Evolutionary conservation across 2,797 vertebrate genomes (phyloP).

Genomic region (Prunella strophiata): DNA sequence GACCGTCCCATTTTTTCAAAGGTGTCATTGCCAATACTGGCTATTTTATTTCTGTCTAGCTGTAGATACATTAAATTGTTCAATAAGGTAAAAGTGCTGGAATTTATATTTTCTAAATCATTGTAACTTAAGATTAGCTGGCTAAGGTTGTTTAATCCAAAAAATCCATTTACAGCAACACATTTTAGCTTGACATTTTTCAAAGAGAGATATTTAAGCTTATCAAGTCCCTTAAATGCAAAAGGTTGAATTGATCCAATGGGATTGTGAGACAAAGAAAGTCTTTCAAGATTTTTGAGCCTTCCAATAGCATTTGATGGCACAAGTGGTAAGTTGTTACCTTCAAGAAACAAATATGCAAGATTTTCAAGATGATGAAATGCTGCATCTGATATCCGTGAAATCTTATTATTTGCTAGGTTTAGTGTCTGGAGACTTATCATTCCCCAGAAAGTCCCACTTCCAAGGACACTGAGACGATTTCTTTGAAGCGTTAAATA

Average conservation of each 20-base stretch:
- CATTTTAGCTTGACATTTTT: conserved; percentile 70
- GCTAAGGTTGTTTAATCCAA: conserved; percentile 72
- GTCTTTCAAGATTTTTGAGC: conserved; percentile 73
- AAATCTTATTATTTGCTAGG: conserved; percentile 75
- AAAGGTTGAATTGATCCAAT: conserved; percentile 70
- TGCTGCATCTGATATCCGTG: conserved; percentile 68
- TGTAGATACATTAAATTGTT: conserved; percentile 73
- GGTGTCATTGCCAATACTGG: conserved; percentile 59
- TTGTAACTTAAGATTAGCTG: conserved; percentile 74
- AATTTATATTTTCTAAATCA: conserved; percentile 74
- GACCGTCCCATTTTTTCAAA: conserved; percentile 75
- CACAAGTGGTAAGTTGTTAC: conserved; percentile 72
- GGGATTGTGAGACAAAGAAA: conserved; percentile 74
- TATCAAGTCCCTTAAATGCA: conserved; percentile 75
- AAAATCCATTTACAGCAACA: conserved; percentile 70
- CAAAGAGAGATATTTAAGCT: conserved; percentile 70
- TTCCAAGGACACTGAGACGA: conserved; percentile 61
- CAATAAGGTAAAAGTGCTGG: conserved; percentile 68
- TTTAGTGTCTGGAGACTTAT: conserved; percentile 72
- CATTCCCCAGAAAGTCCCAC: conserved; percentile 70
- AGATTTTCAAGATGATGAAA: conserved; percentile 74
- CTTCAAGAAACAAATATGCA: conserved; percentile 72
- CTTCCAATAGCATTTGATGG: conserved; percentile 71
- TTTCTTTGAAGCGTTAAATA: conserved; percentile 73
- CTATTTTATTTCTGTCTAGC: conserved; percentile 76